Evolutionary conservation across 2,888 invertebrate genomes (phyloP).

Genomic region (Ptychoptera contaminata): DNA sequence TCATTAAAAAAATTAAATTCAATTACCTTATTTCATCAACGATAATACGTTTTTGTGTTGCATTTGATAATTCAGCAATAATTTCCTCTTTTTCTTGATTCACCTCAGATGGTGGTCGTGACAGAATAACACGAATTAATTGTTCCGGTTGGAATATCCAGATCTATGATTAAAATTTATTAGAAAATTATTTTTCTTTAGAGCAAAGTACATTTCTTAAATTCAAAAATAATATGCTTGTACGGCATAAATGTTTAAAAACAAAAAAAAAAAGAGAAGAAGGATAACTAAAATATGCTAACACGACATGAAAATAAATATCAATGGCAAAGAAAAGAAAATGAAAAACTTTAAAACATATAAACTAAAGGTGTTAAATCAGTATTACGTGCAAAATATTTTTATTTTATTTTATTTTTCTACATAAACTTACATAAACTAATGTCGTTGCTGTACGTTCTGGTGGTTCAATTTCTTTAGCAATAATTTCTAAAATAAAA

Average conservation of each 20-base stretch:
- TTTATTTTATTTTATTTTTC: too few species aligned
- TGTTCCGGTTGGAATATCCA: constrained; percentile 82
- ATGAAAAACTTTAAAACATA: too few species aligned
- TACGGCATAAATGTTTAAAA: too few species aligned
- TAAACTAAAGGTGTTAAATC: too few species aligned
- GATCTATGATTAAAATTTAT: constrained; percentile 36
- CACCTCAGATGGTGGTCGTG: constrained; percentile 64
- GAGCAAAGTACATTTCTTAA: neutral
- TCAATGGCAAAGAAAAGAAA: too few species aligned
- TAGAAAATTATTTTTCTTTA: neutral
- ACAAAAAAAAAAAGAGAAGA: too few species aligned
- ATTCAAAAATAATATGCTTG: too few species aligned
- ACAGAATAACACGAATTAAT: constrained; percentile 68
- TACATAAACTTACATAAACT: constrained; percentile 49
- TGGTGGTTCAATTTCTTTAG: constrained; percentile 65
- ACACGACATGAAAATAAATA: too few species aligned
- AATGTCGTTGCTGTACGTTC: constrained; percentile 58
- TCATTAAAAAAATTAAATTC: neutral
- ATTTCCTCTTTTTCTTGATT: constrained; percentile 54
- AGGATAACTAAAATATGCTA: too few species aligned
- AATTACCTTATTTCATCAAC: constrained; percentile 49
- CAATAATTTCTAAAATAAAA: constrained; percentile 69
- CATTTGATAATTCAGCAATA: constrained; percentile 53
- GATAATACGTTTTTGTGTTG: constrained; percentile 62
- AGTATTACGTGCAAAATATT: too few species aligned